Conservation (phyloP, 2,888 invertebrate species). For the Agonum fuliginosum region DNA sequence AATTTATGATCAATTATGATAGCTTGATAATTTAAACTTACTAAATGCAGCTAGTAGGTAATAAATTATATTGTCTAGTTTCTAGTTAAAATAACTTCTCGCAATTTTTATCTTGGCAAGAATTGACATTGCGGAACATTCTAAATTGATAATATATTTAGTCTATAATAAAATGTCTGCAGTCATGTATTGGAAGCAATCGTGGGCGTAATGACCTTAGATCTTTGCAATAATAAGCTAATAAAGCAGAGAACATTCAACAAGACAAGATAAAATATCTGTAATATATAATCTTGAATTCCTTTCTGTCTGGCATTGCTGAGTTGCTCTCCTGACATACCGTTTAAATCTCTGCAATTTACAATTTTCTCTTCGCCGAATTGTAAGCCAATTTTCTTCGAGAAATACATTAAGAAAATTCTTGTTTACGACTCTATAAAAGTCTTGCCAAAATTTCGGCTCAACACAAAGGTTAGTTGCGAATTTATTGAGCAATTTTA, state of each 20-base stretch:
- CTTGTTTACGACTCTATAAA: slow-evolving; percentile 18
- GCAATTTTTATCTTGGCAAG: background rate
- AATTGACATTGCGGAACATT: slow-evolving; percentile 35
- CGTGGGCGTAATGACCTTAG: slow-evolving; percentile 66
- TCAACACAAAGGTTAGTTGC: background rate
- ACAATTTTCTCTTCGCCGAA: slow-evolving; percentile 39
- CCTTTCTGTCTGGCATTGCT: too few relatives aligned
- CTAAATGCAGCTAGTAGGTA: background rate
- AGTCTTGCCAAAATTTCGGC: slow-evolving; percentile 8
- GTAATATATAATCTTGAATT: slow-evolving; percentile 33
- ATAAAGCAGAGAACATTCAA: slow-evolving; percentile 58
- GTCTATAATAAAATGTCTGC: slow-evolving; percentile 19
- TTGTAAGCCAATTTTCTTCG: slow-evolving; percentile 4
- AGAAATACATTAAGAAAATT: slow-evolving; percentile 3
- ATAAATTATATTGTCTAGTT: slow-evolving; percentile 31
- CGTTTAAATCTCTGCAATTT: slow-evolving; percentile 24
- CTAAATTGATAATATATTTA: slow-evolving; percentile 43
- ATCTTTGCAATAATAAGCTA: slow-evolving; percentile 68
- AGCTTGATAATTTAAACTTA: slow-evolving; percentile 11
- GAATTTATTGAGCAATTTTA: slow-evolving; percentile 25
- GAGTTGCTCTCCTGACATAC: background rate
- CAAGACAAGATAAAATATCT: slow-evolving; percentile 35
- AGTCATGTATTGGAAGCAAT: slow-evolving; percentile 66
- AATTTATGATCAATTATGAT: slow-evolving; percentile 23
- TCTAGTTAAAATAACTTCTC: slow-evolving; percentile 34